A percentile compares a stretch with the other conserved stretches of the same genome.
Conservation (phyloP, 1,140 invertebrate species). For the Saxidomus purpurata region DNA sequence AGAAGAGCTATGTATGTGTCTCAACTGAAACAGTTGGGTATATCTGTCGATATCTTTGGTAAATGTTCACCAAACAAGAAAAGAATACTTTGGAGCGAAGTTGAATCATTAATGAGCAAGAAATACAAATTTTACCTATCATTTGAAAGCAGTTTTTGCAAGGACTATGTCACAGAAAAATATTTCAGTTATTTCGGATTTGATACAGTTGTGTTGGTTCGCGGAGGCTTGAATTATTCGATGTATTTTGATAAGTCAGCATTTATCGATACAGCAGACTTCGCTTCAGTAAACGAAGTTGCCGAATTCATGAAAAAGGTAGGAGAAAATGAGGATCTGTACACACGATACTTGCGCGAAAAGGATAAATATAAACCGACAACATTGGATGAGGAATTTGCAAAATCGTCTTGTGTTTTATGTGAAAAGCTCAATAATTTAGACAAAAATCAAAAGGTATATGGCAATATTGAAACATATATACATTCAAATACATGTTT, state of each 20-base stretch:
- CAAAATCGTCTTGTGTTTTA: slow-evolving; percentile 4
- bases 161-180: slow-evolving; percentile 98
- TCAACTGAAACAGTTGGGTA: slow-evolving; percentile 85
- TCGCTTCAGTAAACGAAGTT: neutral
- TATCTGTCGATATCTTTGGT: slow-evolving; percentile 89
- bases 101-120: slow-evolving; percentile 5
- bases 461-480: slow-evolving; percentile 7
- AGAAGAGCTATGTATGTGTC: slow-evolving; percentile 87
- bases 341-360: neutral
- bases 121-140: too few species aligned
- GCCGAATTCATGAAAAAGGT: slow-evolving; percentile 17
- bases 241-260: neutral
- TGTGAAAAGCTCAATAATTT: slow-evolving; percentile 27
- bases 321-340: neutral
- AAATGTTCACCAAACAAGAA: slow-evolving; percentile 85
- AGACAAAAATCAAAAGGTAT: neutral
- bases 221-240: slow-evolving; percentile 34
- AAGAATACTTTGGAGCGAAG: neutral
- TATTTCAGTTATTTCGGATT: slow-evolving; percentile 89
- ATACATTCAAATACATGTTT: neutral
- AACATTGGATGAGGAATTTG: neutral
- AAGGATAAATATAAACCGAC: neutral
- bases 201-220: slow-evolving; percentile 25
- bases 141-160: slow-evolving; percentile 95
- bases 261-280: slow-evolving; percentile 16